Conservation (phyloP, 2,113 vertebrate species). For the Antechinus stuartii region DNA sequence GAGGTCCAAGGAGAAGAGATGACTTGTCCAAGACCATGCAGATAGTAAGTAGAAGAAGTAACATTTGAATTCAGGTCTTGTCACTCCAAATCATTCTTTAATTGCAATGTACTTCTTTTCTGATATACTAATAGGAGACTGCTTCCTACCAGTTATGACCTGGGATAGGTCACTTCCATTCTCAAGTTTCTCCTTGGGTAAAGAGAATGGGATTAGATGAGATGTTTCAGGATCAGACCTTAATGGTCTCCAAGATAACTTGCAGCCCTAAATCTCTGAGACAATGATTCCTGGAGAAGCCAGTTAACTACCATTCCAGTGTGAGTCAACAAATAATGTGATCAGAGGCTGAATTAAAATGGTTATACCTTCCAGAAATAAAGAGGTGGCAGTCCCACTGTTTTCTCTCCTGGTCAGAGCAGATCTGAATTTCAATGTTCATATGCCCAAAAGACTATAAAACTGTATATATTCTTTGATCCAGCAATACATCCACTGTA, state of each 20-base stretch:
- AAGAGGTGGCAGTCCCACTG: not conserved
- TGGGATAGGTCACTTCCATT: not conserved
- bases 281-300: not conserved
- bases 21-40: not conserved
- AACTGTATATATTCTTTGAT: too few species aligned
- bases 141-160: not conserved
- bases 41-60: not conserved
- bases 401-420: not conserved
- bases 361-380: not conserved
- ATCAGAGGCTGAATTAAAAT: not conserved
- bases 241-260: not conserved
- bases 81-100: not conserved
- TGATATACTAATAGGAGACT: not conserved
- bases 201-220: not conserved
- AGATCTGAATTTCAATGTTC: not conserved
- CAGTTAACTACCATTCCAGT: not conserved
- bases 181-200: not conserved
- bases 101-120: not conserved
- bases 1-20: not conserved
- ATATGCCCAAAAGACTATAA: not conserved
- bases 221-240: not conserved
- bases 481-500: too few species aligned
- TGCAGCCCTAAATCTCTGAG: not conserved
- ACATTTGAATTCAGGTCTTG: not conserved
- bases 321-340: not conserved